Conservation (phyloP, 2,797 vertebrate species). For the Danio aesculapii region DNA sequence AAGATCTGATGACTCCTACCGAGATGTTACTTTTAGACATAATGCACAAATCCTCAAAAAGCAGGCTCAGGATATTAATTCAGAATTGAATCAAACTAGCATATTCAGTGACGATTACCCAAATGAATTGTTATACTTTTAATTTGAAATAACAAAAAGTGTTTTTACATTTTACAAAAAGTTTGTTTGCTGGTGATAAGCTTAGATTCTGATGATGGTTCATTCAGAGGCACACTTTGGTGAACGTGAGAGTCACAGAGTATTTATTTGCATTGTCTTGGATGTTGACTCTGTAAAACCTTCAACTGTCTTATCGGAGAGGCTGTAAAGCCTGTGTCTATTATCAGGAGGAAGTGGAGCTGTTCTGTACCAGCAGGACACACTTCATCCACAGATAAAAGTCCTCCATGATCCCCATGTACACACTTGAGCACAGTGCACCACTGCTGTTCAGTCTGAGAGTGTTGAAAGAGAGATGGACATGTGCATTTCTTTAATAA, state of each 20-base stretch:
- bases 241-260: neutral
- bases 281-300: neutral
- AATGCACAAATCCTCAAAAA: neutral
- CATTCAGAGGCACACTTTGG: neutral
- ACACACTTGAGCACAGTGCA: slow-evolving; percentile 9
- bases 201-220: neutral
- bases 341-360: slow-evolving; percentile 70
- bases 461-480: slow-evolving; percentile 28
- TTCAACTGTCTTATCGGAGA: slow-evolving; percentile 39
- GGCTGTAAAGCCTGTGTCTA: slow-evolving; percentile 64
- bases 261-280: neutral
- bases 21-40: neutral
- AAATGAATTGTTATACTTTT: no score
- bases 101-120: neutral
- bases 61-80: neutral
- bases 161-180: neutral
- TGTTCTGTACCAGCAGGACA: slow-evolving; percentile 48
- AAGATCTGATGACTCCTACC: no score
- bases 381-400: slow-evolving; percentile 53
- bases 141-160: no score
- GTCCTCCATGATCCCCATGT: slow-evolving; percentile 34
- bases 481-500: slow-evolving; percentile 1
- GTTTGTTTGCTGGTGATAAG: neutral
- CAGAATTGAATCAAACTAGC: neutral
- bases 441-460: neutral